Conservation (phyloP, 2,797 vertebrate species). For the Pseudocheirus occidentalis region DNA sequence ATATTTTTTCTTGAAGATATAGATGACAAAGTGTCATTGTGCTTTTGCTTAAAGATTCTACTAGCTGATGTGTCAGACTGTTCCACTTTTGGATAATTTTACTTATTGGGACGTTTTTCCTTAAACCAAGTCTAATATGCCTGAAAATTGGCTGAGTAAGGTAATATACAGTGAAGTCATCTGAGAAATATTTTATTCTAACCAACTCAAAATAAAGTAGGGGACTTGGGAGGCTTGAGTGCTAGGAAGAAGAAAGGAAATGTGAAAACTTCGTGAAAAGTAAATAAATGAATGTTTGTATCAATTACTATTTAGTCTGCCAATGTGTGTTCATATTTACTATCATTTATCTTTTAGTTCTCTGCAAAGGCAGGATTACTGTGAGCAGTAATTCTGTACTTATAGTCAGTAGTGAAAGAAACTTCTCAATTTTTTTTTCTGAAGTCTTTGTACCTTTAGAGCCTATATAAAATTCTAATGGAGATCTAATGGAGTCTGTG, state of each 20-base stretch:
- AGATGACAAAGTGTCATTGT: neutral
- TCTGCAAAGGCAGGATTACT: neutral
- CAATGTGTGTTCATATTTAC: neutral
- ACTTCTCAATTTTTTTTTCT: neutral
- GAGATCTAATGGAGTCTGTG: neutral
- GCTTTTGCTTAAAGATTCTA: neutral
- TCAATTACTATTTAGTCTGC: neutral
- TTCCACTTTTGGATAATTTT: neutral
- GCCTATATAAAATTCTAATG: neutral
- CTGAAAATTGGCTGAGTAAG: neutral
- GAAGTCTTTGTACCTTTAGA: neutral
- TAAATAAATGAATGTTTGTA: neutral
- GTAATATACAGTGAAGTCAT: neutral
- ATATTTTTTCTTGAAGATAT: conserved; percentile 30
- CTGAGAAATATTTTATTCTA: neutral
- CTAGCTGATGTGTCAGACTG: too few relatives aligned
- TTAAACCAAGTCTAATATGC: neutral
- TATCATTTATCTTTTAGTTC: neutral
- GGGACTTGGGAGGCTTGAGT: neutral
- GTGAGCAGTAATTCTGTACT: conserved; percentile 1
- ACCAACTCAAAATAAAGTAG: neutral
- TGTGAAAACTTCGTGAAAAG: neutral
- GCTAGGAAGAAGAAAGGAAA: neutral
- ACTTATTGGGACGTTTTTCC: neutral
- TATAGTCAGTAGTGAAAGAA: neutral